phyloP scores from a whole-genome alignment of 1,140 invertebrate genomes.

The Pseudoatta argentina region DNA sequence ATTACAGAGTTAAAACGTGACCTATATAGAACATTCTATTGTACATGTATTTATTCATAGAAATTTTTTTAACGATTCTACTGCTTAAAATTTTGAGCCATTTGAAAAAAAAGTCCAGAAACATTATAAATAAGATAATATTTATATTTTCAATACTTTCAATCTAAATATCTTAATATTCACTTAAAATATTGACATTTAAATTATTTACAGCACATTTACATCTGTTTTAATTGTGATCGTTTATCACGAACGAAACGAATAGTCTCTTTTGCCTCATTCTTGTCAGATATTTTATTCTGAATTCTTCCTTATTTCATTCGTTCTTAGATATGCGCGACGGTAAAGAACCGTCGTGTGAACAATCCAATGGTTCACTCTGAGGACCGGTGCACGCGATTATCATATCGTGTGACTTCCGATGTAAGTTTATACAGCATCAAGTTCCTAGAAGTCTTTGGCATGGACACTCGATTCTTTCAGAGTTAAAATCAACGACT shows the following conservation, averaged over 20 bases:
- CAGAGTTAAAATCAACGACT: neutral
- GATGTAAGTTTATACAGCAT: slow-evolving; percentile 42
- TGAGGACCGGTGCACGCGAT: slow-evolving; percentile 42
- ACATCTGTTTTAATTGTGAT: neutral
- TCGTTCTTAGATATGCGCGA: slow-evolving; percentile 21
- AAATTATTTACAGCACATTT: neutral
- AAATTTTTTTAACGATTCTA: neutral
- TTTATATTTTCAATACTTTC: too few relatives aligned
- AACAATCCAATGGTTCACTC: slow-evolving; percentile 50
- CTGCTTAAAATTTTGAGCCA: neutral
- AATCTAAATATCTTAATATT: neutral
- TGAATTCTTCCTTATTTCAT: slow-evolving; percentile 11
- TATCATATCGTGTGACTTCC: slow-evolving; percentile 60
- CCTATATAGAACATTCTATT: neutral
- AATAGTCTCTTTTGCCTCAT: neutral
- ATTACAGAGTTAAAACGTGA: neutral
- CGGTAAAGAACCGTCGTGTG: slow-evolving; percentile 20
- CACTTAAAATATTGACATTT: neutral
- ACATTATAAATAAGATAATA: neutral
- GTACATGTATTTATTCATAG: neutral
- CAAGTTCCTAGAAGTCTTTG: slow-evolving; percentile 22
- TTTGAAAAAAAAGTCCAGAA: neutral
- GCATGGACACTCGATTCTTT: neutral
- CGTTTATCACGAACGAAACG: neutral
- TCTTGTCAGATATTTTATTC: neutral